Base-by-base conservation (phyloP, 2,888 invertebrate species). In the Drosophila neonasuta region DNA sequence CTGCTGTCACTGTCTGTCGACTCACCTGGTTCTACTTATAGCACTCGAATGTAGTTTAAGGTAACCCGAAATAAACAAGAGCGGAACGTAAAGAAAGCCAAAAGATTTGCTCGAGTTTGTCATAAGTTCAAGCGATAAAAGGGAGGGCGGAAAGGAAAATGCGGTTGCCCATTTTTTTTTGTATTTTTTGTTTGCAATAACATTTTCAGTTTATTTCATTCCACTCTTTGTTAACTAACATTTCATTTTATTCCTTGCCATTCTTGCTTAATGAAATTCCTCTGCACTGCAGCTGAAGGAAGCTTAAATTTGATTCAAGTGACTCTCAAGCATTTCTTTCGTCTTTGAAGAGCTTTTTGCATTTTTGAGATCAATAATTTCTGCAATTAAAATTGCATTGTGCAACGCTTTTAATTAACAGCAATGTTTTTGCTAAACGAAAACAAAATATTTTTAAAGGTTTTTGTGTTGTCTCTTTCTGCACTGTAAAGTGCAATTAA, bases 21-120 rank as follows among this genome's bases (percentile, higher is more conserved):
- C 46, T 42, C 41, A 39, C 15, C 13, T 42, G 51, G 48, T 30
- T 44, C 32, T 49, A 52, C 44, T 61, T 56, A 44, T 44, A 50
- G 55, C 44, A 52, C 46, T 15, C 46, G 41, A 57, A 58, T 52
- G 55, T 60, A 46, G 70, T 72, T 74, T 24, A 70, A 70, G 71
- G 50, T 42, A 44, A 61, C 41, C 29, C 45, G 51, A 11, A 52
- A 30, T 3, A 51, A 42, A 52, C 50, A n/a, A n/a, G 50, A 48
- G 41, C 8, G 36, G 39, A 58, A 56, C 24, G 24, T 1, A 24
- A 24, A 24, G 24, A 30, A 30, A 50, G 36, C 30, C 51, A 20
- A 13, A 13, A 13, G 32, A 20, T 1, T 10, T 20, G 9, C 32
- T 54, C 13, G n/a, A 13, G 29, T 54, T 42, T 42, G 30, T 30